Percentiles rank a stretch among this genome's conserved stretches.
These are phyloP conservation scores for Hemiprocne comata DNA, from an alignment of 2,113 vertebrate species.

Conservation along the genomic window DNA sequence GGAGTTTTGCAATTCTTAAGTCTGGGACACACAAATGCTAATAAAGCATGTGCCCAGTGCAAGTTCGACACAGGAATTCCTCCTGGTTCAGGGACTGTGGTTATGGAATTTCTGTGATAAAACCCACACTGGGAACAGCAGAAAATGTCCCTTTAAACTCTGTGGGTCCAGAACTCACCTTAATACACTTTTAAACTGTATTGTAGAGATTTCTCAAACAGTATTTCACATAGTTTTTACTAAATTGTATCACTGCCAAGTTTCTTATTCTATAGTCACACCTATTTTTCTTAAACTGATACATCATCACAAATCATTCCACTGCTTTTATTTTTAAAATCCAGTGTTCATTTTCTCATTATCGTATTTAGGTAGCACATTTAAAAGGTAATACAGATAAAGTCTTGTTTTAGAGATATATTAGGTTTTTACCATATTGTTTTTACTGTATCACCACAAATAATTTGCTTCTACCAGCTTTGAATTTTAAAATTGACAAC, in stretches of 20 bases:
- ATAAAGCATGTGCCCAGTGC: neutral
- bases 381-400: neutral
- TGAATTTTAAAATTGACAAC: neutral
- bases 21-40: neutral
- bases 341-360: neutral
- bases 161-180: neutral
- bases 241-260: neutral
- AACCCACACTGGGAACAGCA: neutral
- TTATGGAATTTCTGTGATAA: neutral
- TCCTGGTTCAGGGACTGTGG: neutral
- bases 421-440: neutral
- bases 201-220: neutral
- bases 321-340: neutral
- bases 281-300: neutral
- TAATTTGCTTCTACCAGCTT: neutral
- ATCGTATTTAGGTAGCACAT: neutral
- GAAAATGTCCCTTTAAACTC: neutral
- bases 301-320: neutral
- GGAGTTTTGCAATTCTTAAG: neutral
- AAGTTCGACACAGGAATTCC: neutral
- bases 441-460: neutral
- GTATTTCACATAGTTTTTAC: neutral
- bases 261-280: neutral
- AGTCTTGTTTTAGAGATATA: neutral
- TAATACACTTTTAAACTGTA: neutral